Evolutionary conservation across 2,888 invertebrate species (phyloP), one percentile per base, ranked within the genome.

Genomic region (Drosophila limbata): DNA sequence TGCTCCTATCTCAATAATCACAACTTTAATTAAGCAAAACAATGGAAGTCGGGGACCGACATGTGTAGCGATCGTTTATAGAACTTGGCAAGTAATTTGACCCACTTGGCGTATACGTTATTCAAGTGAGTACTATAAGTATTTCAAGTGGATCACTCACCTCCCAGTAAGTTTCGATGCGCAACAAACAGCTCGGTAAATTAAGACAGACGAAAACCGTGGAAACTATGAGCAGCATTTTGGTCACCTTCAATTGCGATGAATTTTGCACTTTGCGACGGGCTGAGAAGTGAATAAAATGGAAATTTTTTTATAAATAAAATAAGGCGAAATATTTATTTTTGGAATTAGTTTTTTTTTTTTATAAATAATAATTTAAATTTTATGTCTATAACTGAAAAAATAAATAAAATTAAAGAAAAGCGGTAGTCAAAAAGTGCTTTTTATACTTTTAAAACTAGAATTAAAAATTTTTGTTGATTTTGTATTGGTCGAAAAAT

Each of bases 191-290:
- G 33, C 95, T 95, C 0, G 97, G 97, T 64, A 96, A 90, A 92
- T 97, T 97, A 56, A 97, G 94, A 47, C 95, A 93, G 10, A 97
- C 94, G 91, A 96, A 97, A 0, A 96, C 96, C 0, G 95, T 94
- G 2, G 97, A 97, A 0, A 97, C 96, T 57, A 96, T 93, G 28
- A 97, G 94, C 63, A 97, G 93, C 96, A 97, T 97, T 89, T 96
- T 95, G 39, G 97, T 97, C 71, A 97, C 94, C 87, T 95, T 95
- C 21, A 95, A 93, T 89, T 96, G 96, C 0, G 95, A 94, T 51
- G 93, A 93, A 57, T 92, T 93, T 17, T 92, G 91, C 28, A 91
- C 90, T 66, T 92, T 89, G 66, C 91, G 90, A 66, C 91, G 91
- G 72, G 87, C 92, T 92, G 81, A 15, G 62, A 69, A 42, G 13